phyloP scores from a whole-genome alignment of 2,113 vertebrate species.

The Cryptomyrus ogoouensis region DNA sequence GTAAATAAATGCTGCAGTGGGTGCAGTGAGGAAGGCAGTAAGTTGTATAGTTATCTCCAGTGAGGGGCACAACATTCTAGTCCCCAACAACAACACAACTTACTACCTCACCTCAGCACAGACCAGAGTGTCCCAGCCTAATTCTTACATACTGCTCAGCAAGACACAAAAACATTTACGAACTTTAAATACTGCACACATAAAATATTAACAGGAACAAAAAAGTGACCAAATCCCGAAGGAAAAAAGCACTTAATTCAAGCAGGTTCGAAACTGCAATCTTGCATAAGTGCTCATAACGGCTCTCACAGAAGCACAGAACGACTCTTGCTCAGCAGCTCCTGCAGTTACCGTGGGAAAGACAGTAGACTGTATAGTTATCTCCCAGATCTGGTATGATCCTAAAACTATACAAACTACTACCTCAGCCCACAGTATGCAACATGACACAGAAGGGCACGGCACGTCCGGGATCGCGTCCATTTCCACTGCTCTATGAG shows the following conservation, averaged over 20 bases:
- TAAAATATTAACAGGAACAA: background rate
- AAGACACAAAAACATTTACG: background rate
- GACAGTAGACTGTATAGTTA: conserved; percentile 99
- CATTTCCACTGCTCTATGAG: background rate
- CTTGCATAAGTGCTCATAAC: background rate
- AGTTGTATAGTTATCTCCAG: conserved; percentile 93
- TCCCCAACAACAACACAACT: conserved; percentile 94
- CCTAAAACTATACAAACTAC: conserved; percentile 99
- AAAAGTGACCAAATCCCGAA: background rate
- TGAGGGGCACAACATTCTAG: conserved; percentile 71
- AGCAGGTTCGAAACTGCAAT: background rate
- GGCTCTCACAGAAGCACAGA: background rate
- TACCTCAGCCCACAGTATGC: conserved; percentile 87
- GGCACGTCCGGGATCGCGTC: background rate
- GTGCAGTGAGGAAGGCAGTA: conserved; percentile 81
- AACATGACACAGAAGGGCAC: background rate
- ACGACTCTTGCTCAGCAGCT: background rate
- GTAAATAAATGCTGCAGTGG: conserved; percentile 1
- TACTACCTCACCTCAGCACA: conserved; percentile 82
- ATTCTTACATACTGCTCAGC: background rate
- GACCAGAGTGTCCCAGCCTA: conserved; percentile 10
- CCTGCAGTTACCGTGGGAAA: conserved; percentile 72
- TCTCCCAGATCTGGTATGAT: conserved; percentile 97
- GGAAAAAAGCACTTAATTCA: background rate
- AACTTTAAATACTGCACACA: background rate